Percentiles rank a stretch among this genome's conserved stretches.
phyloP scores from a whole-genome alignment of 2,797 vertebrate species.

The Podargus strigoides region DNA sequence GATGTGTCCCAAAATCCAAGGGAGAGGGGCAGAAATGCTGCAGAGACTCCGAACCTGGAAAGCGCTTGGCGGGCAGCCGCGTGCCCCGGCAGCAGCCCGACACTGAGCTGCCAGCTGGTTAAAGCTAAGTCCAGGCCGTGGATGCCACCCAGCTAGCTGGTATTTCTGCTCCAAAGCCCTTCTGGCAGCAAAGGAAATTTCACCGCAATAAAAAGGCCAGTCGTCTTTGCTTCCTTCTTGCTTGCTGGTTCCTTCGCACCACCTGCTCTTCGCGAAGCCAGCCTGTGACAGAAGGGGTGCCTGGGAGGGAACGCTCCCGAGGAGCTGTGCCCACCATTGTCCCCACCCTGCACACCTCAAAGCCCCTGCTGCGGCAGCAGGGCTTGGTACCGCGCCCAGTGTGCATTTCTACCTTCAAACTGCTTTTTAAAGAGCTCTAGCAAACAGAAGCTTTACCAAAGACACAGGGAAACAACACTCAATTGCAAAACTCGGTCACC shows the following conservation, averaged over 20 bases:
- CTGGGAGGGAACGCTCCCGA: not conserved
- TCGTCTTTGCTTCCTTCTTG: conserved; percentile 15
- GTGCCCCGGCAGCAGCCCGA: not conserved
- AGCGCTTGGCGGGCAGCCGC: conserved; percentile 5
- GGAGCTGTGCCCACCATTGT: not conserved
- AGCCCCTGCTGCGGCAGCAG: not conserved
- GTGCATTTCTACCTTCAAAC: not conserved
- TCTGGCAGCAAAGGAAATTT: conserved; percentile 40
- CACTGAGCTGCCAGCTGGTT: conserved; percentile 32
- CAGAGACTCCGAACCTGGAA: not conserved
- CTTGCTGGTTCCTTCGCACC: not conserved
- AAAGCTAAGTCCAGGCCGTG: conserved; percentile 46
- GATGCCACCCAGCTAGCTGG: conserved; percentile 55
- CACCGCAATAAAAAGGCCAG: conserved; percentile 50
- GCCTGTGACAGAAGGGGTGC: not conserved
- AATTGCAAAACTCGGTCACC: not conserved
- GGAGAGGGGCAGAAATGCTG: not conserved
- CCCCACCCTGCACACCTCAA: rapidly evolving
- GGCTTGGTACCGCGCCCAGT: not conserved
- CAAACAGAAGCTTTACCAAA: not conserved
- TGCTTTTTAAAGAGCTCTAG: not conserved
- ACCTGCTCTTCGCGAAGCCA: conserved; percentile 1
- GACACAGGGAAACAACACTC: not conserved
- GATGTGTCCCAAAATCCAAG: not conserved
- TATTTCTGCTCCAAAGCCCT: conserved; percentile 64